These are phyloP conservation scores for Luffia ferchaultella DNA, from an alignment of 2,888 invertebrate species.

Conservation along the genomic window DNA sequence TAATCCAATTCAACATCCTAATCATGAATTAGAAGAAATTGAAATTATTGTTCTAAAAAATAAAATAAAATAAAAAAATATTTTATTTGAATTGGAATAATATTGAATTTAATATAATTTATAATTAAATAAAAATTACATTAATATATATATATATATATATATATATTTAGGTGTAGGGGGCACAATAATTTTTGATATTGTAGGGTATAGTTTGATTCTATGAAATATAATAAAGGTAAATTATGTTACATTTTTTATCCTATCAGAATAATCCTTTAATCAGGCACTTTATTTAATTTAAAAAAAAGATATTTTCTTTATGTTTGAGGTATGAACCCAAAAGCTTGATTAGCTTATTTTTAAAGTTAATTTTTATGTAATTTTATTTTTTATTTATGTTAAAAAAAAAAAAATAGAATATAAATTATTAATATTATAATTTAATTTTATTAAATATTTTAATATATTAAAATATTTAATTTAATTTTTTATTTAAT, in stretches of 20 bases:
- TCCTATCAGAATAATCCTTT: constrained; percentile 54
- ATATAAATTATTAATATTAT: constrained; percentile 15
- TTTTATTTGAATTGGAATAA: constrained; percentile 53
- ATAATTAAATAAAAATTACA: constrained; percentile 59
- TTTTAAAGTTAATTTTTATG: constrained; percentile 31
- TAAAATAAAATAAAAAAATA: constrained; percentile 57
- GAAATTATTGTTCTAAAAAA: constrained; percentile 53
- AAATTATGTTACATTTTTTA: constrained; percentile 38
- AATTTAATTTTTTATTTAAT: constrained; percentile 2
- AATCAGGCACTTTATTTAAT: constrained; percentile 48
- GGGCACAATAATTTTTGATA: constrained; percentile 70
- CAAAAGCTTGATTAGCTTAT: constrained; percentile 69
- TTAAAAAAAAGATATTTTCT: constrained; percentile 50
- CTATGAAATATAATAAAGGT: constrained; percentile 64
- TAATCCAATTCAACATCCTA: constrained; percentile 67
- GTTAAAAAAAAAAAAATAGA: constrained; percentile 3
- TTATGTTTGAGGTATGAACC: constrained; percentile 70
- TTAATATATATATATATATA: constrained; percentile 46
- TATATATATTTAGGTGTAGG: constrained; percentile 68
- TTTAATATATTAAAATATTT: constrained; percentile 10
- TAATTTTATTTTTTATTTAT: constrained; percentile 20
- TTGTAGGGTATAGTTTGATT: constrained; percentile 68
- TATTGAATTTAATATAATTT: constrained; percentile 62
- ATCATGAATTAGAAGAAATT: constrained; percentile 42
- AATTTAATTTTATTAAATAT: constrained; percentile 10